A percentile compares a stretch with the other conserved stretches of the same genome.
Conservation (phyloP, 2,113 vertebrate species). For the Corythaeola cristata region DNA sequence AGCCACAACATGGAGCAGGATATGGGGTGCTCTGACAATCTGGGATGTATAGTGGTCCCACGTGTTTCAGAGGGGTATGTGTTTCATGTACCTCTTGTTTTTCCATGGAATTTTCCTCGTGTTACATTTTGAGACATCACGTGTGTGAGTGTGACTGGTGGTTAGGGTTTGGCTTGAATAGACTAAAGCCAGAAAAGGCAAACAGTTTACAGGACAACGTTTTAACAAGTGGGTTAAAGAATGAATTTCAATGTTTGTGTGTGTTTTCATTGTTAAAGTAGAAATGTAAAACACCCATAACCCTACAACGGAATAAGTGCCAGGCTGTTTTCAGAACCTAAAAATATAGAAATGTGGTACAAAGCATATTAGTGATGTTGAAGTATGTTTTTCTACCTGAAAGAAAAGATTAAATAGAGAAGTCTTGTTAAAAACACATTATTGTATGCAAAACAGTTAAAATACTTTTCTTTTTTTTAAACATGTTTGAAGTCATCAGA, state of each 20-base stretch:
- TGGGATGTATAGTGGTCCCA: background rate
- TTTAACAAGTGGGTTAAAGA: background rate
- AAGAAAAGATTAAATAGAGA: background rate
- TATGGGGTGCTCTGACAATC: background rate
- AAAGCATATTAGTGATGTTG: background rate
- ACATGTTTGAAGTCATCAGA: background rate
- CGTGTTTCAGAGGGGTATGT: fast-evolving
- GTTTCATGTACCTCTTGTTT: background rate
- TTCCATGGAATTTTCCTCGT: background rate
- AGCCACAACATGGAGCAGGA: background rate
- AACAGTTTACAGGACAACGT: background rate
- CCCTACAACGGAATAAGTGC: background rate
- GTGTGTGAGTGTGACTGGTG: background rate
- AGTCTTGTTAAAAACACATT: background rate
- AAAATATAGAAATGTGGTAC: background rate
- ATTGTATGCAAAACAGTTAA: background rate
- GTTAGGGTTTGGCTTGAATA: background rate
- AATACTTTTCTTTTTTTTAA: background rate
- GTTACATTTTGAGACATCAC: background rate
- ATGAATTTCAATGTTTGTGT: background rate
- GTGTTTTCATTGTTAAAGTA: background rate
- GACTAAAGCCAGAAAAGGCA: background rate
- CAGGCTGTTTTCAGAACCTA: background rate
- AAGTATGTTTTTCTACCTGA: background rate
- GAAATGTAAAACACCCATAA: background rate